A percentile compares a stretch with the other conserved stretches of the same genome.
phyloP scores from a whole-genome alignment of 2,888 invertebrate species.

The Oxycera nigricornis region DNA sequence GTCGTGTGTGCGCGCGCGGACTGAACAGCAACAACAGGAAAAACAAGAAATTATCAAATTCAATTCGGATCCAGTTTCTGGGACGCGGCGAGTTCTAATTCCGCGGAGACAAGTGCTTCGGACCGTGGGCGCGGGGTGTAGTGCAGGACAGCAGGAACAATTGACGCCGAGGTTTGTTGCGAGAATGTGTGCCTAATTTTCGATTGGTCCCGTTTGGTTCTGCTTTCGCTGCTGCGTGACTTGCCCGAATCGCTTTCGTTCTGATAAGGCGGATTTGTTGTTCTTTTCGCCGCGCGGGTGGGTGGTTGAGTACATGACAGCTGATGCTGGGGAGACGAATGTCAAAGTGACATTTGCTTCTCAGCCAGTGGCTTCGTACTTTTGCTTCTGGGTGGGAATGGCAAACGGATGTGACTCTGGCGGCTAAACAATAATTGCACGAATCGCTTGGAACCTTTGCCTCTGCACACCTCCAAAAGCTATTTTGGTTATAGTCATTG shows the following conservation, averaged over 20 bases:
- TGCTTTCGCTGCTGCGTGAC: neutral
- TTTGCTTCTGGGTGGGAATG: no score
- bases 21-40: conserved; percentile 31
- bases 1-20: conserved; percentile 5
- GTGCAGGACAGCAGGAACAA: neutral
- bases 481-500: no score
- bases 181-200: conserved; percentile 1
- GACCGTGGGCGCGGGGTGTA: neutral
- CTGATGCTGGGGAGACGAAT: conserved; percentile 18
- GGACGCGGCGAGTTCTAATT: conserved; percentile 23
- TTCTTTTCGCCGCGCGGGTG: neutral
- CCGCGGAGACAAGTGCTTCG: no score
- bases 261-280: neutral
- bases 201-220: conserved; percentile 5
- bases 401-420: no score
- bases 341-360: conserved; percentile 23
- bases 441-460: no score
- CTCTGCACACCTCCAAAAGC: no score
- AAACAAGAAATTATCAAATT: conserved; percentile 34
- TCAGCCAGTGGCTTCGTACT: no score
- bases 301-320: conserved; percentile 6
- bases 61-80: conserved; percentile 26
- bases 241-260: neutral
- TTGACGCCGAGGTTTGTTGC: neutral
- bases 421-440: no score